A percentile compares a stretch with the other conserved stretches of the same genome.
These are phyloP conservation scores for Chrysemys picta DNA, from an alignment of 2,113 vertebrate species.

Conservation along the genomic window DNA sequence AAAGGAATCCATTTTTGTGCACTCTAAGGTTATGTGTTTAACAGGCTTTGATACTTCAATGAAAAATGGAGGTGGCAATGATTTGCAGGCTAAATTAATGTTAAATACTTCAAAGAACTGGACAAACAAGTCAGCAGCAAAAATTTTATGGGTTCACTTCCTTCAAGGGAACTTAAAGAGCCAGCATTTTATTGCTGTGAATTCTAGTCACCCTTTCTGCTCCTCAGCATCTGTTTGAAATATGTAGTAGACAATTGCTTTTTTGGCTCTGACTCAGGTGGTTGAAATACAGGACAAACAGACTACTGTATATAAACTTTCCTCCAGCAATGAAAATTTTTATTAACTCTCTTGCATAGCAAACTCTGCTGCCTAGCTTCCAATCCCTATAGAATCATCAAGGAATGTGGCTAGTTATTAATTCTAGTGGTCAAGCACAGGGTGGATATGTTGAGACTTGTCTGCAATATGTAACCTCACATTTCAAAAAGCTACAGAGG, in stretches of 20 bases:
- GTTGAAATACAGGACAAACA: slow-evolving; percentile 88
- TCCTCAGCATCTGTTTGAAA: slow-evolving; percentile 94
- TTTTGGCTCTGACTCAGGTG: slow-evolving; percentile 87
- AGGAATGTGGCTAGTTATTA: slow-evolving; percentile 76
- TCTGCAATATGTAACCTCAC: slow-evolving; percentile 66
- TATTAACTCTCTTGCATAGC: slow-evolving; percentile 78
- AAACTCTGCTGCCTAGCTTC: slow-evolving; percentile 64
- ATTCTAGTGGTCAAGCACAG: slow-evolving; percentile 71
- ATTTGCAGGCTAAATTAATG: slow-evolving; percentile 79
- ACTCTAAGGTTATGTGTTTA: slow-evolving; percentile 63
- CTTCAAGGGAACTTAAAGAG: slow-evolving; percentile 79
- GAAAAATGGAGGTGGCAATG: slow-evolving; percentile 77
- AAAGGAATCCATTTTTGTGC: slow-evolving; percentile 43
- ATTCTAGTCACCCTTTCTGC: slow-evolving; percentile 81
- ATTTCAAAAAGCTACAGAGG: slow-evolving; percentile 59
- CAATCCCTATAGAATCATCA: slow-evolving; percentile 70
- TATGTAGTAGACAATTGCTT: slow-evolving; percentile 85
- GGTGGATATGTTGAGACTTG: slow-evolving; percentile 67
- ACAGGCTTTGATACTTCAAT: slow-evolving; percentile 72
- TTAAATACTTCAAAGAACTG: slow-evolving; percentile 82
- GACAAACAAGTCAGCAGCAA: slow-evolving; percentile 82
- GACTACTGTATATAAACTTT: slow-evolving; percentile 85
- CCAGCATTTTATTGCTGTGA: slow-evolving; percentile 82
- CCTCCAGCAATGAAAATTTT: slow-evolving; percentile 78
- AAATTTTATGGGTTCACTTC: slow-evolving; percentile 81